phyloP scores from a whole-genome alignment of 2,113 vertebrate species.

The Channa argus region DNA sequence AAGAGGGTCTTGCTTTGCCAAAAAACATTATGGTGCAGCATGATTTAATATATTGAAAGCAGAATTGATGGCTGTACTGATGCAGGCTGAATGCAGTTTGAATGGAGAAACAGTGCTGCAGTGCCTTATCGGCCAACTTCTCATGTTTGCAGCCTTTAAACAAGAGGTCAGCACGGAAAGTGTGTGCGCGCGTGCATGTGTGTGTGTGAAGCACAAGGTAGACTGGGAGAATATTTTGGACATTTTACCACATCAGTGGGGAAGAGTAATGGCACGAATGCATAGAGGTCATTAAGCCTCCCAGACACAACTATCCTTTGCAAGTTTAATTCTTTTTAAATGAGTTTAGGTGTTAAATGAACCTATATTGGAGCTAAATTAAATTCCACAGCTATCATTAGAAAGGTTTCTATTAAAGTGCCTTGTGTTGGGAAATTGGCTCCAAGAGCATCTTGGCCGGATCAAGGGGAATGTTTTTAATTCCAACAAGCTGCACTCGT shows the following conservation, averaged over 20 bases:
- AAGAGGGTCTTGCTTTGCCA: not conserved
- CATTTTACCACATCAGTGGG: constrained; percentile 28
- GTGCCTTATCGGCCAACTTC: not conserved
- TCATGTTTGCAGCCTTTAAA: not conserved
- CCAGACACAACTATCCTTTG: constrained; percentile 53
- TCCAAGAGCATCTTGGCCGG: constrained; percentile 62
- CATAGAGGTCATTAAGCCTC: constrained; percentile 47
- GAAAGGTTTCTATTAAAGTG: constrained; percentile 74
- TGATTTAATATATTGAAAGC: constrained; percentile 10
- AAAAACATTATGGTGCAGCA: constrained; percentile 1
- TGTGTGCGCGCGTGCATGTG: not conserved
- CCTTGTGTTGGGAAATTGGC: constrained; percentile 74
- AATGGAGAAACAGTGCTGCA: not conserved
- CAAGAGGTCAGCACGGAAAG: not conserved
- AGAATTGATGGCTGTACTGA: not conserved
- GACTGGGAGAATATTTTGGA: constrained; percentile 3
- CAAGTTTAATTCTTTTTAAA: constrained; percentile 76
- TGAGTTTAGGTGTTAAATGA: constrained; percentile 79
- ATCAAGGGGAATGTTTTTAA: constrained; percentile 77
- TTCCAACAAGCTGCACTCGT: constrained; percentile 67
- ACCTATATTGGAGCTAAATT: constrained; percentile 72
- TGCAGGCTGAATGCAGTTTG: constrained; percentile 11
- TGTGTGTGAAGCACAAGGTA: not conserved
- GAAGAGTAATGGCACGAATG: constrained; percentile 13
- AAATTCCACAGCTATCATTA: constrained; percentile 79